These are phyloP conservation scores for Ochropacha duplaris DNA, from an alignment of 2,888 invertebrate species.

Conservation along the genomic window DNA sequence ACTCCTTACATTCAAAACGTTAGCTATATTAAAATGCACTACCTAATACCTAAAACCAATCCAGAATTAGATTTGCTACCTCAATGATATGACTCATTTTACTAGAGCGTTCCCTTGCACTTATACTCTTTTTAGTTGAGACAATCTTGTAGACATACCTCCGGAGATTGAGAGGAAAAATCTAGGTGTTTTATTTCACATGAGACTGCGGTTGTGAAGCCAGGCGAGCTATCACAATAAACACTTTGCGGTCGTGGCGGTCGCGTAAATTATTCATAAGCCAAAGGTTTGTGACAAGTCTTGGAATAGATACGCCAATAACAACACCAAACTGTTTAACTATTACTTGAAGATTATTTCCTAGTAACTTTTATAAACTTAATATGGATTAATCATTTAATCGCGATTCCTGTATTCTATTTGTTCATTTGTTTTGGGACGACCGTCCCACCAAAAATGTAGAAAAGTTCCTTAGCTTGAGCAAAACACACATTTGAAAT, in stretches of 20 bases:
- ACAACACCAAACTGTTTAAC: slow-evolving; percentile 15
- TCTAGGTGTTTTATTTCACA: slow-evolving; percentile 79
- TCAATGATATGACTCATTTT: slow-evolving; percentile 61
- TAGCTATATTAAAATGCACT: slow-evolving; percentile 38
- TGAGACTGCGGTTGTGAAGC: slow-evolving; percentile 68
- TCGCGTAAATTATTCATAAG: slow-evolving; percentile 71
- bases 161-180: slow-evolving; percentile 72
- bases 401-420: too few species aligned
- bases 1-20: slow-evolving; percentile 56
- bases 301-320: slow-evolving; percentile 55
- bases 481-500: not conserved
- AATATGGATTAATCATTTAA: too few species aligned
- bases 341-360: not conserved
- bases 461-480: too few species aligned
- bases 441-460: too few species aligned
- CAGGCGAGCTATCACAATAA: slow-evolving; percentile 73
- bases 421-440: too few species aligned
- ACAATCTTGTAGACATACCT: slow-evolving; percentile 49
- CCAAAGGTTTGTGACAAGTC: slow-evolving; percentile 60
- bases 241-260: slow-evolving; percentile 66
- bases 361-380: not conserved
- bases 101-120: slow-evolving; percentile 26
- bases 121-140: slow-evolving; percentile 48
- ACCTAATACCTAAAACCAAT: slow-evolving; percentile 46
- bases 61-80: slow-evolving; percentile 46